Evolutionary conservation across 1,140 invertebrate genomes (phyloP), one percentile per base, ranked within the genome.

Genomic region (Brachionus koreanus): DNA sequence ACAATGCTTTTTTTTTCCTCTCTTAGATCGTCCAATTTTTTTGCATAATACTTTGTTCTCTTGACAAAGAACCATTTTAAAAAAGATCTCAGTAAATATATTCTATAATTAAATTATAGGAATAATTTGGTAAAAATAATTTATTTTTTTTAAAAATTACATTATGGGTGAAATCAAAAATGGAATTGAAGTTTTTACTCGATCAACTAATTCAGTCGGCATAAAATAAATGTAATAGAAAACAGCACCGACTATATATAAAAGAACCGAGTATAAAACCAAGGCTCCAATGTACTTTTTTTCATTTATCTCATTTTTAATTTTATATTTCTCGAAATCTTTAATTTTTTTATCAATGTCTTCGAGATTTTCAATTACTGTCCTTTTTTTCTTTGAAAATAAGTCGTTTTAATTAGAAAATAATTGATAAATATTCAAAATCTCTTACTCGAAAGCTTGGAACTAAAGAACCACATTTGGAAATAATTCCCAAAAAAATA

Each of bases 41-140:
- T 13, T 83, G 87, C 91, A 88, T 94, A 95, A 86, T 91, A 91
- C 75, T 90, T 91, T 61, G 95, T 91, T 87, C 93, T 92, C 86
- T 92, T 90, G 84, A 92, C 91, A 87, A 93, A 97, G 87, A 94
- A 95, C 92, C 93, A 94, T 35, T 92, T 91, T 85, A 95, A 91
- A 84, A 92, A 87, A 85, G 91, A 91, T 84, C 93, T 93, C 46
- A 93, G 89, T 82, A 92, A 90, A 83, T 93, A 90, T 84, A 95
- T 92, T 85, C 94, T 79, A 0, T 69, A 82, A 81, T 23, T 76
- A 3, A 61, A 46, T 43, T 83, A 76, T 69, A 77, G 29, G 29
- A 74, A 69, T 67, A 67, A 16, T 23, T 82, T 49, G 0, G 63
- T 10, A 19, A 46, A 83, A 23, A 39, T 2, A 16, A 67, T 67